Evolutionary conservation across 1,140 invertebrate genomes (phyloP).

Genomic region (Neotoxoptera formosana): DNA sequence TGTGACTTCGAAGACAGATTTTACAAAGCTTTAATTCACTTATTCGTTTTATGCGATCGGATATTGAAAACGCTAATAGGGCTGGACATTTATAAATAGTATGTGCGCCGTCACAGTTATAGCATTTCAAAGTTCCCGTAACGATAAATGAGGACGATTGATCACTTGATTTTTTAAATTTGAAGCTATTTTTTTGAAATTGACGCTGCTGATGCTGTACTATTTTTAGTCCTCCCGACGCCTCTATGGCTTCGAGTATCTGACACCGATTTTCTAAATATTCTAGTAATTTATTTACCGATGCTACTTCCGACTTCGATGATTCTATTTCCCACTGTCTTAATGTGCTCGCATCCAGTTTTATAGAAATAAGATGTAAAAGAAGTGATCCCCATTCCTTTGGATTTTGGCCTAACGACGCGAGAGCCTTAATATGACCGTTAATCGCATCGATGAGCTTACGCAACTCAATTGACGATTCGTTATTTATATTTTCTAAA

Average conservation of each 20-base stretch:
- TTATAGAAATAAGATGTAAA: not conserved
- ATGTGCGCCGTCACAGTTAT: not conserved
- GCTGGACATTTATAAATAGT: slow-evolving; percentile 10
- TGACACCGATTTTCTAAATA: slow-evolving; percentile 20
- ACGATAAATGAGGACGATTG: not conserved
- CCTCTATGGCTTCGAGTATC: slow-evolving; percentile 20
- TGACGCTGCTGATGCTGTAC: not conserved
- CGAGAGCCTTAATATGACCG: slow-evolving; percentile 24
- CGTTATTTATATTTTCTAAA: not conserved
- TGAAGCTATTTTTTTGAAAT: not conserved
- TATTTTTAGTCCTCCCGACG: not conserved
- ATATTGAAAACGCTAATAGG: not conserved
- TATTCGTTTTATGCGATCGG: not conserved
- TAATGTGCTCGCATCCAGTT: not conserved
- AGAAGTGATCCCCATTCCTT: not conserved
- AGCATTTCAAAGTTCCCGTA: slow-evolving; percentile 1
- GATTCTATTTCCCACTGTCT: slow-evolving; percentile 3
- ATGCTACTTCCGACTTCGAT: not conserved
- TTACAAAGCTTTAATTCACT: not conserved
- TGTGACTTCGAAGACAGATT: not conserved
- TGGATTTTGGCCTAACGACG: not conserved
- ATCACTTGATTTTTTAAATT: not conserved
- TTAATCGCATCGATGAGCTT: not conserved
- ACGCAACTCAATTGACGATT: not conserved
- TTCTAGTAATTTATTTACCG: not conserved